Evolutionary conservation across 2,797 vertebrate genomes (phyloP).

Genomic region (Hylomyscus alleni): DNA sequence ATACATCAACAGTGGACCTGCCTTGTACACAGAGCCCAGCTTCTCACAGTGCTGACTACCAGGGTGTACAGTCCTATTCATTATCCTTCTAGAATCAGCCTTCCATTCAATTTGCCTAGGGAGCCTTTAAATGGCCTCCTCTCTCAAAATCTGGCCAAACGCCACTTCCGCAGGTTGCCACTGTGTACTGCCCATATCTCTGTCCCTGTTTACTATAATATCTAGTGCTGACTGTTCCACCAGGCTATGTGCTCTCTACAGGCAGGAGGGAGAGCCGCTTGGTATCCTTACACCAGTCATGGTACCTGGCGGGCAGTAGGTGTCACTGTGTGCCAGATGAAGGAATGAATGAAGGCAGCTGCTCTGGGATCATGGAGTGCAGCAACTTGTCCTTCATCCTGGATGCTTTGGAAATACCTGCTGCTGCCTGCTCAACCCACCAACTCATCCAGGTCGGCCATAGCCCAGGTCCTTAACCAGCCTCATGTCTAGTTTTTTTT

Average conservation of each 20-base stretch:
- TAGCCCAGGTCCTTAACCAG: neutral
- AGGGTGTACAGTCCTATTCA: neutral
- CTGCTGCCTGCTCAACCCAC: neutral
- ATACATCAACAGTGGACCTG: neutral
- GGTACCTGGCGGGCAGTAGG: neutral
- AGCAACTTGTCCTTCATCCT: neutral
- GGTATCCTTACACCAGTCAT: neutral
- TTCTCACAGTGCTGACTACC: neutral
- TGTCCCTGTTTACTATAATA: neutral
- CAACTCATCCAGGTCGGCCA: neutral
- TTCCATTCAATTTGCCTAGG: neutral
- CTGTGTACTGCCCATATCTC: neutral
- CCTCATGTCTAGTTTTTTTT: neutral
- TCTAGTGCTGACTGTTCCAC: neutral
- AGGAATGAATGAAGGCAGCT: conserved; percentile 36
- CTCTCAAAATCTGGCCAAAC: conserved; percentile 15
- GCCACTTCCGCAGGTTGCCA: neutral
- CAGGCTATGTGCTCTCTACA: neutral
- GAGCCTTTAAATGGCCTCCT: neutral
- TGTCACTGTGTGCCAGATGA: neutral
- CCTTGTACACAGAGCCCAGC: neutral
- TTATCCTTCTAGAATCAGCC: neutral
- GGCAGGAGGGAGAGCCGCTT: neutral
- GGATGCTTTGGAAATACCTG: too few relatives aligned
- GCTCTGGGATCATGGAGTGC: neutral